Conservation (phyloP, 2,888 invertebrate genomes). For the Nymphalis urticae region DNA sequence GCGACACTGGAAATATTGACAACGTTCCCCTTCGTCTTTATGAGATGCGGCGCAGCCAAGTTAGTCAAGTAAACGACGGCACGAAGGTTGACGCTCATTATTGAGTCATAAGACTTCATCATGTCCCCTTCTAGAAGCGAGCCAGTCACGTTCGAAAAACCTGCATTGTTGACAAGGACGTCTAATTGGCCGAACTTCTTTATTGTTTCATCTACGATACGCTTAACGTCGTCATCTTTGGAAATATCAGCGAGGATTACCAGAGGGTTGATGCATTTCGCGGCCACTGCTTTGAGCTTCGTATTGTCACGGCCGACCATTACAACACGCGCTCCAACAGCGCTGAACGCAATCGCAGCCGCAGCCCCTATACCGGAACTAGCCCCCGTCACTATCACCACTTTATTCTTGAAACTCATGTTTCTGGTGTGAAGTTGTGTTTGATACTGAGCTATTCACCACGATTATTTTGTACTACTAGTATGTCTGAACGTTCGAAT, state of each 20-base stretch:
- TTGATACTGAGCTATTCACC: too few species aligned
- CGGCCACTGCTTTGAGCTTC: conserved; percentile 36
- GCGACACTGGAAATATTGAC: conserved; percentile 49
- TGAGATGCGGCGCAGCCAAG: conserved; percentile 45
- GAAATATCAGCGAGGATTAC: conserved; percentile 43
- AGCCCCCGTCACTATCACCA: conserved; percentile 46
- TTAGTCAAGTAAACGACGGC: conserved; percentile 44
- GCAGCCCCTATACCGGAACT: conserved; percentile 49
- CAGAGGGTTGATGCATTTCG: conserved; percentile 32
- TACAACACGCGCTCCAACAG: conserved; percentile 41
- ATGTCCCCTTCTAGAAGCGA: too few species aligned
- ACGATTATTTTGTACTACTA: too few species aligned
- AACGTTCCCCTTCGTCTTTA: conserved; percentile 50
- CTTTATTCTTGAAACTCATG: conserved; percentile 46
- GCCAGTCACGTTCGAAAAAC: too few species aligned
- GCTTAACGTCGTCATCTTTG: too few species aligned
- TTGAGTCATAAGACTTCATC: conserved; percentile 47
- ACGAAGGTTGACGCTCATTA: conserved; percentile 42
- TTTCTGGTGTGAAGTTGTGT: too few species aligned
- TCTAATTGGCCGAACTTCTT: too few species aligned
- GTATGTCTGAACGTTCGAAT: too few species aligned
- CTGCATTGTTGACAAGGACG: too few species aligned
- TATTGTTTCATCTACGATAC: too few species aligned
- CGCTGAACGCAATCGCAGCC: conserved; percentile 41
- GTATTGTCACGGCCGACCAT: conserved; percentile 42